phyloP scores from a whole-genome alignment of 1,140 invertebrate genomes.

The Lepidotrigona ventralis region DNA sequence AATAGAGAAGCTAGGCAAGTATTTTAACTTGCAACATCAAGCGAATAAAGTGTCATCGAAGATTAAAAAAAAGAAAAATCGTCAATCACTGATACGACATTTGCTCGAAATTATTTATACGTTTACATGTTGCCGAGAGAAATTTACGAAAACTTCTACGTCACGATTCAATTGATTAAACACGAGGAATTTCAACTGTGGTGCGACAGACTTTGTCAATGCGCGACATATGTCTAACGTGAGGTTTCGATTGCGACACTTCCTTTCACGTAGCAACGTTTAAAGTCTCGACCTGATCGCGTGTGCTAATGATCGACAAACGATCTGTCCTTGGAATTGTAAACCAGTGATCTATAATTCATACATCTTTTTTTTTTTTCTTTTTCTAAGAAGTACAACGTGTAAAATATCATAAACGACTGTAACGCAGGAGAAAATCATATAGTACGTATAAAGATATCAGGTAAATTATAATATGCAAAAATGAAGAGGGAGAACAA shows the following conservation, averaged over 20 bases:
- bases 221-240: slow-evolving; percentile 43
- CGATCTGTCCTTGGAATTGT: not conserved
- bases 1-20: not conserved
- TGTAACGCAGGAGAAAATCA: too few relatives aligned
- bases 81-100: not conserved
- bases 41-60: too few relatives aligned
- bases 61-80: too few relatives aligned
- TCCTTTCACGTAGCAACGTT: slow-evolving; percentile 57
- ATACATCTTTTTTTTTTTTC: not conserved
- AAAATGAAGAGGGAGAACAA: not conserved
- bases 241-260: slow-evolving; percentile 65
- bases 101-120: not conserved
- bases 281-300: slow-evolving; percentile 4
- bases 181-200: not conserved
- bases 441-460: not conserved
- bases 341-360: not conserved
- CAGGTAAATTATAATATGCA: not conserved
- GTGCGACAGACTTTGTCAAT: slow-evolving; percentile 45
- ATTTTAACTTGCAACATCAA: not conserved
- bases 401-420: not conserved
- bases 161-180: not conserved
- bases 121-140: not conserved
- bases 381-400: not conserved
- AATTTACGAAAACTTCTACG: not conserved
- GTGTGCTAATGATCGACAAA: not conserved